Base-by-base conservation (phyloP, 1,140 invertebrate genomes). In the Cylas formicarius region DNA sequence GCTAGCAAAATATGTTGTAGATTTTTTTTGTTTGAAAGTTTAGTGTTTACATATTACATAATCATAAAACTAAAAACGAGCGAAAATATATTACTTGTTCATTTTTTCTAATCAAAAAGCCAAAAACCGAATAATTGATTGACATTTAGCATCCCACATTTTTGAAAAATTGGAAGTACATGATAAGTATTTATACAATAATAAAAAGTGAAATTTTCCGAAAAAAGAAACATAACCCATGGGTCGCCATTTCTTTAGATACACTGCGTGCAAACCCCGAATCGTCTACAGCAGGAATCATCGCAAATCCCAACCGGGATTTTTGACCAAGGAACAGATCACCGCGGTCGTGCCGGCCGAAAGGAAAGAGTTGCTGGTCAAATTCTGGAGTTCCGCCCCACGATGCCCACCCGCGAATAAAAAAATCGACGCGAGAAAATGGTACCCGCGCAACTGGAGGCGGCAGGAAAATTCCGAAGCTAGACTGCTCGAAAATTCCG, bases 401-500 rank as follows among this genome's bases (percentile, higher is more conserved):
- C 21, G 21, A 11, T 31, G 8, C 13, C 24, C 32, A 38, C 23
- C 33, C 14, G 18, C 20, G 11, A 34, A 21, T 16, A 48, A 41
- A 31, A 41, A 38, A 2, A 17, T 24, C 14, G 39, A 8, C 14
- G 9, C 16, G 1, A 43, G 51, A 42, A 50, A 53, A 10, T 63
- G 61, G 61, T 61, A 52, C 36, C 47, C 49, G 8, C 58, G 57
- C 55, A 40, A 28, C n/a, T 52, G 52, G 45, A 57, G 29, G 37
- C 52, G 46, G 13, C 16, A 46, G 2, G 48, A 47, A 16, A 26
- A 48, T 19, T 41, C 45, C 10, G 53, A 56, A 42, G 55, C 51
- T 38, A 60, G 56, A 48, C 21, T 60, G 13, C 38, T 60, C 27
- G 57, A 63, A 51, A 51, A 49, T 6, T 60, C 59, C 2, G 46